Evolutionary conservation across 1,140 invertebrate genomes (phyloP).

Genomic region (Aphelinus certus): DNA sequence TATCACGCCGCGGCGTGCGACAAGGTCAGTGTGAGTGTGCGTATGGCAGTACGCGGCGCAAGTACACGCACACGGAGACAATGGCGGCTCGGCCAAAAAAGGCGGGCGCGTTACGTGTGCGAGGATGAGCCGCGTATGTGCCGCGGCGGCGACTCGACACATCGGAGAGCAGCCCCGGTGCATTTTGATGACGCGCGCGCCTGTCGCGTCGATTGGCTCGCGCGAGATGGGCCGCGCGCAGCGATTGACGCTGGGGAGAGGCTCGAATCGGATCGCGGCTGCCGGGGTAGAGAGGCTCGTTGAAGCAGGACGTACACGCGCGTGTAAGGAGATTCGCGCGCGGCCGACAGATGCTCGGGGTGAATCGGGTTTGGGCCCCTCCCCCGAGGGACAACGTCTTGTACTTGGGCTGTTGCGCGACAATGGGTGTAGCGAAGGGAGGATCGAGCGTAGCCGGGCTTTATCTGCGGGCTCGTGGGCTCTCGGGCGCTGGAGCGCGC

Average conservation of each 20-base stretch:
- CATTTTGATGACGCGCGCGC: conserved; percentile 12
- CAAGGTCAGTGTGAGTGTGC: not conserved
- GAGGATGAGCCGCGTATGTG: not conserved
- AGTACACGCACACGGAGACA: no score
- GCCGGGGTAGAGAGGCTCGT: no score
- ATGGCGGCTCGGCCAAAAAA: conserved; percentile 53
- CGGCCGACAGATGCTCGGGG: conserved; percentile 7
- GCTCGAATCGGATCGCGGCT: no score
- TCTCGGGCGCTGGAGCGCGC: not conserved
- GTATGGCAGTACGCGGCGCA: not conserved
- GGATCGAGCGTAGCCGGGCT: conserved; percentile 44
- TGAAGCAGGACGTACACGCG: no score
- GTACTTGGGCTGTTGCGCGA: conserved; percentile 44
- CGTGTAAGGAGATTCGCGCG: conserved; percentile 27
- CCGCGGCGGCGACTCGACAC: conserved; percentile 12
- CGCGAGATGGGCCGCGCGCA: no score
- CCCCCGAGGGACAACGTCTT: not conserved
- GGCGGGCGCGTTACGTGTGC: conserved; percentile 46
- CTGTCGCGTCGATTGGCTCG: not conserved
- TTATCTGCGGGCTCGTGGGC: not conserved
- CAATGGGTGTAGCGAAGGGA: conserved; percentile 48
- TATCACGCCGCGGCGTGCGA: not conserved
- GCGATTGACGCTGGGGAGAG: no score
- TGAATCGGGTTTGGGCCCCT: not conserved
- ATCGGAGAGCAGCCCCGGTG: conserved; percentile 39